phyloP scores from a whole-genome alignment of 92 coral and sea anemone species.

The Porites rus region DNA sequence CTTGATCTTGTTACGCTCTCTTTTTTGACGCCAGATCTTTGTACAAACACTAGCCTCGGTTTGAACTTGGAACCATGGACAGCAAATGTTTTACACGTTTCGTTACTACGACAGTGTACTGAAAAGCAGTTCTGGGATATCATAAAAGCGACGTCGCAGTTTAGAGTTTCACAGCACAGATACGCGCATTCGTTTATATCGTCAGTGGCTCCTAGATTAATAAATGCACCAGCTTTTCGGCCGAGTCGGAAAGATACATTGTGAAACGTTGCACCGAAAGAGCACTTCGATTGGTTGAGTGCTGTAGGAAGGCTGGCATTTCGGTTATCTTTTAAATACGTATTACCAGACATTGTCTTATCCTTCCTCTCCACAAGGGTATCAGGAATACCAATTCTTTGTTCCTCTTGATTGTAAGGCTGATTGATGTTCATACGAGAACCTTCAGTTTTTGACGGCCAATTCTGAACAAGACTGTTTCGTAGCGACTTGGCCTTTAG shows the following conservation, averaged over 20 bases:
- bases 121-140: constrained; percentile 69
- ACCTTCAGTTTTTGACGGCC: background rate
- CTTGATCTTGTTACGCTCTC: background rate
- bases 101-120: constrained; percentile 65
- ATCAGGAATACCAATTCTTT: background rate
- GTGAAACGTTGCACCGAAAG: constrained; percentile 29
- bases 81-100: constrained; percentile 65
- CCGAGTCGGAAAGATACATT: constrained; percentile 72
- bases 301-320: background rate
- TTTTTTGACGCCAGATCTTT: background rate
- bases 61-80: constrained; percentile 35
- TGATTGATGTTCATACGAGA: background rate
- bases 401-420: background rate
- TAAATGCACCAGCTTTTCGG: constrained; percentile 71
- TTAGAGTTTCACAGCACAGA: constrained; percentile 55
- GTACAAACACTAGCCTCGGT: constrained; percentile 49
- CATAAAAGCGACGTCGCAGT: constrained; percentile 75
- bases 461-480: background rate
- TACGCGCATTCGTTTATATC: constrained; percentile 51
- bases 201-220: constrained; percentile 20
- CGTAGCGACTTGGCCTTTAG: background rate
- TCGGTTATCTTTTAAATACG: background rate
- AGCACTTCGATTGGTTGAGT: background rate
- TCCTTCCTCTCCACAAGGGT: background rate
- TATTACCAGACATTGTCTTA: background rate